phyloP scores from a whole-genome alignment of 2,113 vertebrate species.

The Chloropsis cyanopogon region DNA sequence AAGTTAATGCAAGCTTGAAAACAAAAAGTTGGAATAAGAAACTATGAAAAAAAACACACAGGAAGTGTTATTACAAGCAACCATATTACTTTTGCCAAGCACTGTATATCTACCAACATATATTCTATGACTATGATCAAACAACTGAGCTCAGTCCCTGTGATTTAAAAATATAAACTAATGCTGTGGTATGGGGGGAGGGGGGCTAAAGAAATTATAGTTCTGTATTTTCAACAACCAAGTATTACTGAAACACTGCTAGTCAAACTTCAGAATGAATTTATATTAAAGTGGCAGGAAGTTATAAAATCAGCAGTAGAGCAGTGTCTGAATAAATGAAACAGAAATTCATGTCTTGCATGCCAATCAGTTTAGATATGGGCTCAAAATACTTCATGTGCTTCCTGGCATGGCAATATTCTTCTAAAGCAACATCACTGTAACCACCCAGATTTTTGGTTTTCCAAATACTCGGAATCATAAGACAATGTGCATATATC shows the following conservation, averaged over 20 bases:
- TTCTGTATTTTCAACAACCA: neutral
- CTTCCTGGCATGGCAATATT: neutral
- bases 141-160: neutral
- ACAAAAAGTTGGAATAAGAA: neutral
- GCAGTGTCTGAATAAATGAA: neutral
- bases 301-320: neutral
- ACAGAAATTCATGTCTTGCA: neutral
- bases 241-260: neutral
- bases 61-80: neutral
- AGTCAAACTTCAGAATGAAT: neutral
- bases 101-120: neutral
- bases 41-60: neutral
- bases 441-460: neutral
- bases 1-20: neutral
- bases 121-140: neutral
- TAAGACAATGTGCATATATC: neutral
- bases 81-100: neutral
- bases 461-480: neutral
- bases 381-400: neutral
- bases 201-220: neutral
- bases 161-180: neutral
- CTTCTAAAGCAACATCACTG: neutral
- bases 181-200: neutral
- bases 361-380: neutral
- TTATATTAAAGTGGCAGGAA: neutral